Percentiles rank a stretch among this genome's conserved stretches.
Evolutionary conservation across 1,140 invertebrate species (phyloP).

Genomic region (Lepidostoma basale): DNA sequence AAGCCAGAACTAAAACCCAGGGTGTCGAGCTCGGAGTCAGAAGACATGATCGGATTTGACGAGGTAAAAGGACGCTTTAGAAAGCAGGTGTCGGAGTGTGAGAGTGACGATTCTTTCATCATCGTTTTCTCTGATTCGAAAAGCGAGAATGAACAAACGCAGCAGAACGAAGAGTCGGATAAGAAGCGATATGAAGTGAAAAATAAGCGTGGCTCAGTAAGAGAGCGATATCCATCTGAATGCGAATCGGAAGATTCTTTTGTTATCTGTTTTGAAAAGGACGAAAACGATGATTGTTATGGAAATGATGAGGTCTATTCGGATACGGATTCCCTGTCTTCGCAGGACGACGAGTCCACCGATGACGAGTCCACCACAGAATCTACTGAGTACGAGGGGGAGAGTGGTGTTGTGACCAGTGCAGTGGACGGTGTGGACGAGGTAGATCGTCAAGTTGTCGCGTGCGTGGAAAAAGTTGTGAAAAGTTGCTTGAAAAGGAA

Average conservation of each 20-base stretch:
- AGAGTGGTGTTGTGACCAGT: not conserved
- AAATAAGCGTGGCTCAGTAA: not conserved
- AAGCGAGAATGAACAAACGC: not conserved
- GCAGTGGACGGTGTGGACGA: not conserved
- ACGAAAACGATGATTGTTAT: conserved; percentile 2
- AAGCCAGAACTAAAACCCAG: not conserved
- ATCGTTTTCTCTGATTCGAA: conserved; percentile 28
- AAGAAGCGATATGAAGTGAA: not conserved
- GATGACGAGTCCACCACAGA: conserved; percentile 12
- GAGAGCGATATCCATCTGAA: conserved; percentile 31
- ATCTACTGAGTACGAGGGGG: conserved; percentile 9
- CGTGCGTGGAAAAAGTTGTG: not conserved
- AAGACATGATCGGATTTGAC: conserved; percentile 15
- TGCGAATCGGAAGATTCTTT: conserved; percentile 45
- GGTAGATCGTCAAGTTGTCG: not conserved
- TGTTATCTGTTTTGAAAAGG: conserved; percentile 35
- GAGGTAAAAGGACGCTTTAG: conserved; percentile 33
- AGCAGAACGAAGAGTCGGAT: not conserved
- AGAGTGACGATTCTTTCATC: conserved; percentile 39
- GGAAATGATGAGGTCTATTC: conserved; percentile 27
- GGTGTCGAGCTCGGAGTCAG: conserved; percentile 2
- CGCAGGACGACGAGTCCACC: conserved; percentile 6
- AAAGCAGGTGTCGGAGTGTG: conserved; percentile 26
- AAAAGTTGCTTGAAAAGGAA: conserved; percentile 13
- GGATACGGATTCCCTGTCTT: not conserved